Evolutionary conservation across 2,797 vertebrate genomes (phyloP).

Genomic region (Mycteria americana): DNA sequence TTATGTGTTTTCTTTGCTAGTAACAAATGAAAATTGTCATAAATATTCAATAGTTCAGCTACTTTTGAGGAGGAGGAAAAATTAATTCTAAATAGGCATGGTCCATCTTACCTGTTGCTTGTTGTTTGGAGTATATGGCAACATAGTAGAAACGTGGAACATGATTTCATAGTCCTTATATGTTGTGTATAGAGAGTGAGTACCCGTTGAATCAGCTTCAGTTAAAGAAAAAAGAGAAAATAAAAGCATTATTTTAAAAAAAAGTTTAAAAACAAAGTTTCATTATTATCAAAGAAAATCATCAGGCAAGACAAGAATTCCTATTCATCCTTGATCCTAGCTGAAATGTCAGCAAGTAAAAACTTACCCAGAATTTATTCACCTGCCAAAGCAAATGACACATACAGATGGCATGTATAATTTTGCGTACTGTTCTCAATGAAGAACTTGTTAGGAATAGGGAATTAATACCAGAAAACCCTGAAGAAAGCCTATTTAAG

Average conservation of each 20-base stretch:
- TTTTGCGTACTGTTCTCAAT: not conserved
- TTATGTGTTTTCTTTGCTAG: not conserved
- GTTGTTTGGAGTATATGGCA: slow-evolving; percentile 97
- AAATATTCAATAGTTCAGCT: not conserved
- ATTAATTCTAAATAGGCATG: not conserved
- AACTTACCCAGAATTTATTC: not conserved
- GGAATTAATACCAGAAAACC: not conserved
- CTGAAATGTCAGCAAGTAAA: not conserved
- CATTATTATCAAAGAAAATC: not conserved
- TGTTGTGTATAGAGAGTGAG: slow-evolving; percentile 92
- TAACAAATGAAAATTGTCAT: not conserved
- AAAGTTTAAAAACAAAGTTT: not conserved
- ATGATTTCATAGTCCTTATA: slow-evolving; percentile 98
- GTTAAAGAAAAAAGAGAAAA: not conserved
- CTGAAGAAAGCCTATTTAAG: not conserved
- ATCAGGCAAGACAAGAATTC: not conserved
- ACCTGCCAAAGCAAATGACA: not conserved
- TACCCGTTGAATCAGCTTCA: slow-evolving; percentile 96
- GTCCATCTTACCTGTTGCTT: slow-evolving; percentile 89
- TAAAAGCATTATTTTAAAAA: not conserved
- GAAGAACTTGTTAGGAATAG: not conserved
- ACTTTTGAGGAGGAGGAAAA: not conserved
- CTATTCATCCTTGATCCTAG: not conserved
- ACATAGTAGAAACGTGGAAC: slow-evolving; percentile 97
- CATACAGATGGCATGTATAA: accelerated